Evolutionary conservation across 2,113 vertebrate genomes (phyloP), one percentile per base, ranked within the genome.

Genomic region (Urocolius indicus): DNA sequence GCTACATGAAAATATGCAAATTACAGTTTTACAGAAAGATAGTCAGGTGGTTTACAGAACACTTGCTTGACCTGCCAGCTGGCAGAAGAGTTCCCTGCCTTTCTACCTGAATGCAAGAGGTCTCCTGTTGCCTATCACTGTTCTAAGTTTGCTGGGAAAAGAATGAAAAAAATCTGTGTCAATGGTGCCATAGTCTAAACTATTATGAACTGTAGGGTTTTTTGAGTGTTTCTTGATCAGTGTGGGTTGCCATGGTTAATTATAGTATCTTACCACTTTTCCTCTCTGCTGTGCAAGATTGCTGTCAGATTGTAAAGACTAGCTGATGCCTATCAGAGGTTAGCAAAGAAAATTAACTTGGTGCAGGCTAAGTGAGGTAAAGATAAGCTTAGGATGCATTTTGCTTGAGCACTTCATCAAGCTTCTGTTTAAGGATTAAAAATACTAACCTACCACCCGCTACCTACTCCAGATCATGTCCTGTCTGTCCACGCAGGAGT

Each of bases 1-100:
- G 45, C 68, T 46, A 16, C 24, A 4, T 15, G 48, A n/a, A 63
- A 58, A 67, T 43, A 54, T 55, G 67, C 20, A 27, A 63, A 34
- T 66, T 61, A 32, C 27, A 62, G 69, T 87, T 93, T 27, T 67
- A 17, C 43, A 75, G 38, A 29, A 29, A 5, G 69, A 84, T 41
- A 82, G n/a, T 61, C 0, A 8, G 23, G 52, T 67, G 27, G 27
- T 55, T 51, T n/a, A 18, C 24, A 72, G 88, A 67, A 16, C 27
- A 11, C 65, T 87, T 63, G 24, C 43, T 55, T 62, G 82, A 90
- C 91, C 79, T 88, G 75, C 58, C 82, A 96, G 71, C 78, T 92
- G 74, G 83, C 82, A 24, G 78, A 38, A 32, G 34, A 34, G 5
- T 32, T 18, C 38, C 51, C 77, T 80, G 48, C 49, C 23, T 66